These are phyloP conservation scores for Thunnus albacares DNA, from an alignment of 2,797 vertebrate genomes.

Conservation along the genomic window DNA sequence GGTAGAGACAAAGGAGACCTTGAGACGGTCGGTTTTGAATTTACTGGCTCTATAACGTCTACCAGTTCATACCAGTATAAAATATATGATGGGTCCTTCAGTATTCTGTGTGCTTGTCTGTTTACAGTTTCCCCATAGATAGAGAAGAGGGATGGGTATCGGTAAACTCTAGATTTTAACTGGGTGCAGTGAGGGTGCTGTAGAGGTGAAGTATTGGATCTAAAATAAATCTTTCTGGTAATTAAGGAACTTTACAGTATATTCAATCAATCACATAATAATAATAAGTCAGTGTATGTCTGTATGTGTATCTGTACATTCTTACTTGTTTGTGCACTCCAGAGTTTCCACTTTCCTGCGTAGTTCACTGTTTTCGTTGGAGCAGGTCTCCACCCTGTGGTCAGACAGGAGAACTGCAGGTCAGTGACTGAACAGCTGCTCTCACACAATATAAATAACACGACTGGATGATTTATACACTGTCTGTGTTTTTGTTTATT, in stretches of 20 bases:
- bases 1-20: no score
- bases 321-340: slow-evolving; percentile 96
- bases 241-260: not conserved
- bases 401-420: slow-evolving; percentile 59
- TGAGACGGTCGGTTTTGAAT: no score
- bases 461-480: not conserved
- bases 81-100: no score
- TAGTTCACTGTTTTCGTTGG: slow-evolving; percentile 95
- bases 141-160: no score
- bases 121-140: no score
- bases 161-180: no score
- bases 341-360: slow-evolving; percentile 96
- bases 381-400: slow-evolving; percentile 96
- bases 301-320: not conserved
- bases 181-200: no score
- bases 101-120: no score
- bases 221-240: not conserved
- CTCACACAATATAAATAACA: not conserved
- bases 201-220: no score
- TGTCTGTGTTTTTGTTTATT: not conserved
- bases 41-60: no score
- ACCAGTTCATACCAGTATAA: no score
- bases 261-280: not conserved
- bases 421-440: not conserved
- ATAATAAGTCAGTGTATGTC: not conserved